Evolutionary conservation across 2,888 invertebrate genomes (phyloP).

Genomic region (Nasonovia ribisnigri): DNA sequence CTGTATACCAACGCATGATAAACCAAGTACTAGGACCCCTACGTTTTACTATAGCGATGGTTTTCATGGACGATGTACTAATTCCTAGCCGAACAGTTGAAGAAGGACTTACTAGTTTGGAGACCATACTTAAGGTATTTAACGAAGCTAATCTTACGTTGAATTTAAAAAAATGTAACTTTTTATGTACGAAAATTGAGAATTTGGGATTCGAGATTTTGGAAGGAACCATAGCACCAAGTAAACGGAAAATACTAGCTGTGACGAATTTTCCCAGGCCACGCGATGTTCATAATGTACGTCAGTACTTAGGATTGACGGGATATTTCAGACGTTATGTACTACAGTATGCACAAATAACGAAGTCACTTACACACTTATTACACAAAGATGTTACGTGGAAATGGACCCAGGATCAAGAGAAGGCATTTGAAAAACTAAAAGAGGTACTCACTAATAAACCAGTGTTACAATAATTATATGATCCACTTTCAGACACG

Average conservation of each 20-base stretch:
- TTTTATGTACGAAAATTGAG: not conserved
- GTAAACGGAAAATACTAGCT: not conserved
- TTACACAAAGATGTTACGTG: not conserved
- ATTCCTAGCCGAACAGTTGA: constrained; percentile 2
- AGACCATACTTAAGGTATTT: not conserved
- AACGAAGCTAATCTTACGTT: not conserved
- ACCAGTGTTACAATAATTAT: not conserved
- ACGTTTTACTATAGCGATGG: not conserved
- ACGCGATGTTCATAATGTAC: not conserved
- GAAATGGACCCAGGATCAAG: not conserved
- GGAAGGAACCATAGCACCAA: not conserved
- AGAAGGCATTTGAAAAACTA: not conserved
- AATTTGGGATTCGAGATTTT: not conserved
- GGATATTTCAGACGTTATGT: not conserved
- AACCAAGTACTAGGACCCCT: not conserved
- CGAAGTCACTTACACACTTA: not conserved
- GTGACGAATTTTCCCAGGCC: not conserved
- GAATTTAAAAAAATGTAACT: constrained; percentile 2
- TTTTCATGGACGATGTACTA: not conserved
- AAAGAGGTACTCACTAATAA: not conserved
- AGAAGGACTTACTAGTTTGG: not conserved
- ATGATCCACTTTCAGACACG: constrained; percentile 19
- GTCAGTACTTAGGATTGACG: not conserved
- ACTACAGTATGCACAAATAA: not conserved
- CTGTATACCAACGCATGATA: not conserved